Base-by-base conservation (phyloP, 2,888 invertebrate species). In the Nesidiocoris tenuis region DNA sequence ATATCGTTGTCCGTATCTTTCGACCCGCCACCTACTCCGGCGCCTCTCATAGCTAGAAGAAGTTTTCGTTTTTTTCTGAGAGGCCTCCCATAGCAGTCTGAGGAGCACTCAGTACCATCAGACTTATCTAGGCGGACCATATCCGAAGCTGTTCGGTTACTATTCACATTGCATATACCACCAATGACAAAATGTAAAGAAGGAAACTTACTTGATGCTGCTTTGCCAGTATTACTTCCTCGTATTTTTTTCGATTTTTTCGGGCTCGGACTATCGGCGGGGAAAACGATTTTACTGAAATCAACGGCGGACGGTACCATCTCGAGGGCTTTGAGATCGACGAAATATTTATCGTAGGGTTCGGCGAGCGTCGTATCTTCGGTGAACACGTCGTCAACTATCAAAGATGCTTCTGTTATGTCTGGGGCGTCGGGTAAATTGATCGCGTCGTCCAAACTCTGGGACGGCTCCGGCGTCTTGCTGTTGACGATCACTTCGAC, bases 31-130 rank as follows among this genome's bases (percentile, higher is more conserved):
- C 61, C 66, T 21, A 66, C 74, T 56, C 77, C 78, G 22, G 75
- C 59, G 25, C 68, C 77, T 64, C 75, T 72, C 78, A 78, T 80
- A 55, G 81, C 80, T 54, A 80, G 75, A 61, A 81, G 79, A 61
- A 79, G 77, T 74, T 80, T 80, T 18, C 81, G 78, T 70, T 81
- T 81, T 61, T 79, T 79, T 56, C 80, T 78, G 63, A 81, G 71
- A 39, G 81, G 80, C 75, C 78, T 79, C 21, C 80, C 81, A 68
- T 76, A 71, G 66, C 75, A 66, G 17, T 79, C 79, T 55, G 79
- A 77, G 75, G 39, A 39, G 39, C 39, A 39, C 39, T 39, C 39
- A 39, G 79, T 77, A 74, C 68, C 77, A 75, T 78, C 77, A 59
- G 78, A 78, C 54, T 78, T 75, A 68, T 78, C 76, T 71, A 76